Conservation (phyloP, 2,113 vertebrate genomes). For the Ptilorrhoa leucosticta region DNA sequence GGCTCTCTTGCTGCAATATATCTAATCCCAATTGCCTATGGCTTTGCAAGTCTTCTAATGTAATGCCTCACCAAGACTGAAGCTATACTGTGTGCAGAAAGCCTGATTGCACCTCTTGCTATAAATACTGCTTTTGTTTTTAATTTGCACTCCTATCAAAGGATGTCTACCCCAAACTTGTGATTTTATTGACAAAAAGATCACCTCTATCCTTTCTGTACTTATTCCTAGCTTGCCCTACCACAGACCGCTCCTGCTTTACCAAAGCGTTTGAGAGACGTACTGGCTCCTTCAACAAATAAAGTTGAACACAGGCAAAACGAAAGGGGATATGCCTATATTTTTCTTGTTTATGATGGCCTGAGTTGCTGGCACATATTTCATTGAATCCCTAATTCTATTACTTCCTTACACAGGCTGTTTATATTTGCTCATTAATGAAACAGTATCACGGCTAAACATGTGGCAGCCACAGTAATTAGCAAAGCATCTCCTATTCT, state of each 20-base stretch:
- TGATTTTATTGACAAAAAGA: neutral
- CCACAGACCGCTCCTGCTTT: neutral
- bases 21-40: neutral
- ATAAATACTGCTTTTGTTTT: neutral
- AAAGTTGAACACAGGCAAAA: neutral
- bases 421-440: slow-evolving; percentile 77
- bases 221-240: neutral
- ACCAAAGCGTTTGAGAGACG: neutral
- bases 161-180: neutral
- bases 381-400: slow-evolving; percentile 55
- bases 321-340: neutral
- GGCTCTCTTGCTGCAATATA: neutral
- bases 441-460: slow-evolving; percentile 71
- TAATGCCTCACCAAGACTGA: neutral
- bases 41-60: neutral
- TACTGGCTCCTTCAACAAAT: neutral
- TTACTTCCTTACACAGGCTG: slow-evolving; percentile 53
- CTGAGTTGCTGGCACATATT: neutral
- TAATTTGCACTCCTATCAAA: neutral
- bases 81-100: neutral
- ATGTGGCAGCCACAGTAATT: slow-evolving; percentile 71
- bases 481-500: slow-evolving; percentile 75
- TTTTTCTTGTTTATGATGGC: neutral
- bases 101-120: neutral
- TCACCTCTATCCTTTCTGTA: neutral